A percentile compares a stretch with the other conserved stretches of the same genome.
These are phyloP conservation scores for Spodoptera littoralis DNA, from an alignment of 2,888 invertebrate species.

Conservation along the genomic window DNA sequence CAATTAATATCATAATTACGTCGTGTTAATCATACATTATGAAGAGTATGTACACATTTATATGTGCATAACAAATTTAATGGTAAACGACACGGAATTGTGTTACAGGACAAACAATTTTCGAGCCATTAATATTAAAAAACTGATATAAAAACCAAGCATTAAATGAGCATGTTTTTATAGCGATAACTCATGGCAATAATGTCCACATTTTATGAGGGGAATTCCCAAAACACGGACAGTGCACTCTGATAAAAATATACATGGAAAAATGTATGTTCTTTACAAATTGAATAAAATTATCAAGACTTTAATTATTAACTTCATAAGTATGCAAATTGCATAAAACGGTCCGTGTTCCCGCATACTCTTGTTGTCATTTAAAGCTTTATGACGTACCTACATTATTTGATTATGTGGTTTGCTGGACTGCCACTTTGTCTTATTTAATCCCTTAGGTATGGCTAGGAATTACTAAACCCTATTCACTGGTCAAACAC, in stretches of 20 bases:
- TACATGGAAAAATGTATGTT: neutral
- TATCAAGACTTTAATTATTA: too few species aligned
- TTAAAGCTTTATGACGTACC: too few species aligned
- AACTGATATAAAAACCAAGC: conserved; percentile 6
- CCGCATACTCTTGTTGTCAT: too few species aligned
- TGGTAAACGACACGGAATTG: conserved; percentile 1
- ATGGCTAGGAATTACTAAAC: too few species aligned
- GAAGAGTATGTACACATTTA: neutral
- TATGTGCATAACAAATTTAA: neutral
- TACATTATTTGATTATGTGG: too few species aligned
- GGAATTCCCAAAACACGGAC: conserved; percentile 14
- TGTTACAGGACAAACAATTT: conserved; percentile 15
- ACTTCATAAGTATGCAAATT: too few species aligned
- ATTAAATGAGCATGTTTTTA: conserved; percentile 5
- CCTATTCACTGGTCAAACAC: too few species aligned
- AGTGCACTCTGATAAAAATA: conserved; percentile 6
- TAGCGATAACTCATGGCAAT: conserved; percentile 19
- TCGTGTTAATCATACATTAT: conserved; percentile 20
- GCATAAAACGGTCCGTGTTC: too few species aligned
- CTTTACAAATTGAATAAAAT: too few species aligned
- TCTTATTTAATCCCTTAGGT: too few species aligned
- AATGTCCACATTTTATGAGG: conserved; percentile 14
- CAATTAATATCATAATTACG: conserved; percentile 8
- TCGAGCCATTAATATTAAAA: conserved; percentile 18
- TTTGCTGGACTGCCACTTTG: too few species aligned